Conservation (phyloP, 2,797 vertebrate species). For the Chaunax sp. region DNA sequence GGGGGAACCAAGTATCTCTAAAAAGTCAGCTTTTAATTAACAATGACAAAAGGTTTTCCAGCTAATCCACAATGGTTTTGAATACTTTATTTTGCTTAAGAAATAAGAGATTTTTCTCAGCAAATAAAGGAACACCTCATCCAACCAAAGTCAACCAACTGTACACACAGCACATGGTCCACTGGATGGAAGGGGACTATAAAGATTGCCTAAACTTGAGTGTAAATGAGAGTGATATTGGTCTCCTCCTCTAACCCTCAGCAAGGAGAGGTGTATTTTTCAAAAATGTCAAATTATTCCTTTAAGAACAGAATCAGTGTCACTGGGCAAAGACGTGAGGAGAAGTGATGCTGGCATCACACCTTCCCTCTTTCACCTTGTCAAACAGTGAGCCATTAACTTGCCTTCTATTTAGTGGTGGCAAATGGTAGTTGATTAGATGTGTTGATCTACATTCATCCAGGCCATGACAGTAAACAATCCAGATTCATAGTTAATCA, state of each 20-base stretch:
- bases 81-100: no score
- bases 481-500: conserved; percentile 63
- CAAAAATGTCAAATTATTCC: neutral
- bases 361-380: neutral
- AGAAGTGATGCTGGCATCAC: conserved; percentile 5
- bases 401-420: conserved; percentile 34
- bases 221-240: no score
- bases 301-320: neutral
- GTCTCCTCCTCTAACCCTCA: neutral
- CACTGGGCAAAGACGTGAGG: neutral
- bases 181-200: no score
- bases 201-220: no score
- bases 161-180: no score
- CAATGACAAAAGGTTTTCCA: no score
- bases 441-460: conserved; percentile 66
- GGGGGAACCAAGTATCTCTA: no score
- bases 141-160: no score
- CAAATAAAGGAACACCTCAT: no score
- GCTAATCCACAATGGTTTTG: no score
- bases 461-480: conserved; percentile 59
- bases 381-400: conserved; percentile 41
- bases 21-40: no score
- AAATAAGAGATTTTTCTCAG: no score
- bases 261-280: neutral
- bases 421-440: conserved; percentile 69